Conservation (phyloP, 2,888 invertebrate species). For the Asteroscopus sphinx region DNA sequence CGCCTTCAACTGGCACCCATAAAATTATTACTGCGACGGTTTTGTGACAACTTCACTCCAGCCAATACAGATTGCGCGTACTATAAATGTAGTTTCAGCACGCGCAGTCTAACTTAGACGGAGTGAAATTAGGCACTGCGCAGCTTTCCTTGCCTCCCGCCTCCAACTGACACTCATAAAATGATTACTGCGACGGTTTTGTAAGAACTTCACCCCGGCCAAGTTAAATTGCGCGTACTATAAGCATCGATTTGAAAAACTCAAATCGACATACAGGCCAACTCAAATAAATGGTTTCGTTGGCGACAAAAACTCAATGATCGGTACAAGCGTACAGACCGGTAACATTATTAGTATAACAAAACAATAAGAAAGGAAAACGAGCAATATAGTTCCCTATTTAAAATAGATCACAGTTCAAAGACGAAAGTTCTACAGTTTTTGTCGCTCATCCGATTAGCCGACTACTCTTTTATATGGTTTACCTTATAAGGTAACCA, state of each 20-base stretch:
- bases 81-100: too few species aligned
- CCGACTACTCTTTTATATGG: constrained; percentile 30
- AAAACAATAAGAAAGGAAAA: constrained; percentile 20
- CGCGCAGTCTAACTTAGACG: too few species aligned
- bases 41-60: too few species aligned
- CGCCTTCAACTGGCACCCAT: too few species aligned
- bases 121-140: too few species aligned
- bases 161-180: too few species aligned
- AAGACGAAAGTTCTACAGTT: constrained; percentile 11
- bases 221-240: too few species aligned
- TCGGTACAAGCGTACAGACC: constrained; percentile 16
- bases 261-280: constrained; percentile 28
- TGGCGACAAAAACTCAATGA: constrained; percentile 14
- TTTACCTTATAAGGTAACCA: constrained; percentile 2
- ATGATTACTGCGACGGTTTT: too few species aligned
- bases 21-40: too few species aligned
- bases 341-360: constrained; percentile 33
- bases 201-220: too few species aligned
- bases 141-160: too few species aligned
- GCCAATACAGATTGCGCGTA: too few species aligned
- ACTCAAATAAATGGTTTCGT: constrained; percentile 24
- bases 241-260: constrained; percentile 17
- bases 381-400: constrained; percentile 1
- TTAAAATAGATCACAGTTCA: constrained; percentile 41
- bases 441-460: constrained; percentile 38